phyloP scores from a whole-genome alignment of 2,113 vertebrate genomes.

The Poeciliopsis retropinna region DNA sequence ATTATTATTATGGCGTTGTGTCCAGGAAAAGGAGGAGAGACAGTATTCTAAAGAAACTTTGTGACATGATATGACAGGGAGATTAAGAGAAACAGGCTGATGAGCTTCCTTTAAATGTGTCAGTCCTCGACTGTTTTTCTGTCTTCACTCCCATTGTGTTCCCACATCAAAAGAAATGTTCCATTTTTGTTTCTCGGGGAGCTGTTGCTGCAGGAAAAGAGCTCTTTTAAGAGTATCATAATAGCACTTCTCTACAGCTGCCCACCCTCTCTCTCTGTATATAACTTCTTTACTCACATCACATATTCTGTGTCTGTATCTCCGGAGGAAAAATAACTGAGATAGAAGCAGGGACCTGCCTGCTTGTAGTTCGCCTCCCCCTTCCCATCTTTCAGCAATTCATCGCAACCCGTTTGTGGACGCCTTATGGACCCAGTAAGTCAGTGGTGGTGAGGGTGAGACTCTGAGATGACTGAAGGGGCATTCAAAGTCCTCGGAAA shows the following conservation, averaged over 20 bases:
- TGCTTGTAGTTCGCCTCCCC: slow-evolving; percentile 31
- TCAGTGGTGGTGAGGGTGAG: slow-evolving; percentile 59
- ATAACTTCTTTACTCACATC: slow-evolving; percentile 28
- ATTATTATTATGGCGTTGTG: slow-evolving; percentile 53
- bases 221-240: slow-evolving; percentile 44
- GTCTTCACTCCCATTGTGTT: slow-evolving; percentile 34
- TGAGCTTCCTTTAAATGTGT: slow-evolving; percentile 53
- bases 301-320: slow-evolving; percentile 42
- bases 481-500: slow-evolving; percentile 49
- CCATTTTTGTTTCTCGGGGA: slow-evolving; percentile 41
- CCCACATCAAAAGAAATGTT: slow-evolving; percentile 55
- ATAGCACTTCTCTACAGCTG: slow-evolving; percentile 38
- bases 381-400: slow-evolving; percentile 25
- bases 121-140: slow-evolving; percentile 49
- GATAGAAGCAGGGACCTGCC: slow-evolving; percentile 58
- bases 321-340: slow-evolving; percentile 68
- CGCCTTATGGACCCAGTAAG: slow-evolving; percentile 56
- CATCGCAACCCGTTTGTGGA: slow-evolving; percentile 64
- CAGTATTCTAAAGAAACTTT: slow-evolving; percentile 44
- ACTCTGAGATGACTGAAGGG: slow-evolving; percentile 40
- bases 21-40: slow-evolving; percentile 32
- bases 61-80: slow-evolving; percentile 41
- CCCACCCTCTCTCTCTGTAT: slow-evolving; percentile 10
- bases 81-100: slow-evolving; percentile 46
- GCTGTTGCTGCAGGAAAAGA: slow-evolving; percentile 22